Conservation (phyloP, 2,888 invertebrate genomes). For the Opisthograptis luteolata region DNA sequence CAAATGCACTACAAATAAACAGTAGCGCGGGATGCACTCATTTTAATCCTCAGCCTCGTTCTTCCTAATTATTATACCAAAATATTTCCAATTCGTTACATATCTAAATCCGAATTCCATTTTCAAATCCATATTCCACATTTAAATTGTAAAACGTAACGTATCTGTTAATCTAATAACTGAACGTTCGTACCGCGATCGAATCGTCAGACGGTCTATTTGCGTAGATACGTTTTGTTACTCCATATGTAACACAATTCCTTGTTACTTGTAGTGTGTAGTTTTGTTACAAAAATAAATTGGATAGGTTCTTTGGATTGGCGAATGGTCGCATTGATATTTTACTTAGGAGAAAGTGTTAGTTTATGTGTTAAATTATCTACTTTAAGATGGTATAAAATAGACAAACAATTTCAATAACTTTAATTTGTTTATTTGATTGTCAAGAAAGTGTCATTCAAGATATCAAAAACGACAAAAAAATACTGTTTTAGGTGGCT, state of each 20-base stretch:
- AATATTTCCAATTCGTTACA: background rate
- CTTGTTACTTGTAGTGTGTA: constrained; percentile 39
- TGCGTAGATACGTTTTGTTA: constrained; percentile 62
- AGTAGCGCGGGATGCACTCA: too few species aligned
- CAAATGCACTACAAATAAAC: too few species aligned
- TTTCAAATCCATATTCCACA: constrained; percentile 9
- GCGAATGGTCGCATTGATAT: background rate
- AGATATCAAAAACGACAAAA: too few species aligned
- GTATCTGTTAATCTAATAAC: constrained; percentile 22
- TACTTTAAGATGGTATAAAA: too few species aligned
- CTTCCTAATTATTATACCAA: too few species aligned
- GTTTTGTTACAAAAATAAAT: constrained; percentile 25
- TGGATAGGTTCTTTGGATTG: background rate
- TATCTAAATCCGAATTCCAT: background rate
- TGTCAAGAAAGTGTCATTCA: too few species aligned
- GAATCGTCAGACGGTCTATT: constrained; percentile 58
- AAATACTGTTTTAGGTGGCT: too few species aligned
- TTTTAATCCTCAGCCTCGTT: too few species aligned
- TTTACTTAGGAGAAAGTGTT: background rate
- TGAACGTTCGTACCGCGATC: constrained; percentile 34
- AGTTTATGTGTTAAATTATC: too few species aligned
- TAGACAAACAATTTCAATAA: too few species aligned
- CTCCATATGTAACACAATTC: constrained; percentile 61
- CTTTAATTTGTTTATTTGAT: too few species aligned
- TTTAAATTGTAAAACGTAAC: constrained; percentile 11